Conservation (phyloP, 1,140 invertebrate species). For the Atta texana region DNA sequence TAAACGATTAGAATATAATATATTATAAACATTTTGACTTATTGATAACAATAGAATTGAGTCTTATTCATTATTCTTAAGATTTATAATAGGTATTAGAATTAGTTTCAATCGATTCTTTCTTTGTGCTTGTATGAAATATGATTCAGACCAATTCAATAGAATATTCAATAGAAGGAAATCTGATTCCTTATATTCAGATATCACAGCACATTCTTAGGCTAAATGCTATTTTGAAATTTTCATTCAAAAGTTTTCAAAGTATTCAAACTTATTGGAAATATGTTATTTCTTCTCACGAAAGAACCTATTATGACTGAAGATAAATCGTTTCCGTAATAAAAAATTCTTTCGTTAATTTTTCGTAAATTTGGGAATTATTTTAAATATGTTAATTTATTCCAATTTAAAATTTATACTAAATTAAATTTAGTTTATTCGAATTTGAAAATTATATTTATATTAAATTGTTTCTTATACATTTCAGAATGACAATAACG, state of each 20-base stretch:
- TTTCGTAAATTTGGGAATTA: not conserved
- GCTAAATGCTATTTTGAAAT: conserved; percentile 21
- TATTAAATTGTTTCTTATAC: not conserved
- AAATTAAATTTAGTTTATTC: not conserved
- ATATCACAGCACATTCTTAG: conserved; percentile 48
- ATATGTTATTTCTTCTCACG: not conserved
- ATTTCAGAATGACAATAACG: not conserved
- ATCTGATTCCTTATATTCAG: no score
- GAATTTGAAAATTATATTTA: not conserved
- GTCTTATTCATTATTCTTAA: not conserved
- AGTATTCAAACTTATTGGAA: not conserved
- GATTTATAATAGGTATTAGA: not conserved
- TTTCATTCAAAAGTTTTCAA: conserved; percentile 10
- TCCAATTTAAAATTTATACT: not conserved
- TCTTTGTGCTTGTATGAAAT: no score
- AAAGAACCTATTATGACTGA: not conserved
- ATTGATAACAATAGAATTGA: not conserved
- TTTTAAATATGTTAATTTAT: not conserved
- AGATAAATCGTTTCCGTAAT: not conserved
- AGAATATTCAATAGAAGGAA: no score
- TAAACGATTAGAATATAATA: no score
- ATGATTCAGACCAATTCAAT: no score
- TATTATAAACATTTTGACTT: no score
- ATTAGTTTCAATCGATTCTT: conserved; percentile 35
- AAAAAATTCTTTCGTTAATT: not conserved